Conservation (phyloP, 2,113 vertebrate species). For the Mustela lutreola region DNA sequence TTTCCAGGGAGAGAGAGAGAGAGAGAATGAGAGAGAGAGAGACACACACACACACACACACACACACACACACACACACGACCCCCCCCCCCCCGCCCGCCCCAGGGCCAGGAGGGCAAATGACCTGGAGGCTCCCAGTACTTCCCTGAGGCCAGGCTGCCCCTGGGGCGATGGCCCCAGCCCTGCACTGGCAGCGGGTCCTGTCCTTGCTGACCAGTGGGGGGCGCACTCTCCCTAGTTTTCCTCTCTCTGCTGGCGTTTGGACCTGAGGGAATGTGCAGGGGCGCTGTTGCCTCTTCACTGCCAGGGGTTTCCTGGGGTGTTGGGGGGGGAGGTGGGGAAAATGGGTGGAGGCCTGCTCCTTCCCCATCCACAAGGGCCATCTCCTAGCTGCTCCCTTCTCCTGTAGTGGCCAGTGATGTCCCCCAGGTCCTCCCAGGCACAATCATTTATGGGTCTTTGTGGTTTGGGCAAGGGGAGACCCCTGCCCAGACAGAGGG, state of each 20-base stretch:
- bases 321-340: rapidly evolving
- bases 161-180: background rate
- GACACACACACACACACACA: too few relatives aligned
- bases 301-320: background rate
- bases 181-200: background rate
- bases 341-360: background rate
- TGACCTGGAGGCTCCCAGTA: background rate
- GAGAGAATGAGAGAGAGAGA: background rate
- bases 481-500: background rate
- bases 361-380: background rate
- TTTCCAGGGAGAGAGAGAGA: background rate
- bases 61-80: too few relatives aligned
- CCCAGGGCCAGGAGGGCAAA: background rate
- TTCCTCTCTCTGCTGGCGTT: background rate
- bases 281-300: background rate
- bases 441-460: background rate
- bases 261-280: background rate
- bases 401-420: background rate
- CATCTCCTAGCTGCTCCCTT: background rate
- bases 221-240: conserved; percentile 80
- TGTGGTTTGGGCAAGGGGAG: background rate
- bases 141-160: background rate
- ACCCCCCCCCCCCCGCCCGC: too few relatives aligned
- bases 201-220: conserved; percentile 76
- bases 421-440: background rate